A percentile compares a stretch with the other conserved stretches of the same genome.
Evolutionary conservation across 2,888 invertebrate species (phyloP).

Genomic region (Gymnocheta viridis): DNA sequence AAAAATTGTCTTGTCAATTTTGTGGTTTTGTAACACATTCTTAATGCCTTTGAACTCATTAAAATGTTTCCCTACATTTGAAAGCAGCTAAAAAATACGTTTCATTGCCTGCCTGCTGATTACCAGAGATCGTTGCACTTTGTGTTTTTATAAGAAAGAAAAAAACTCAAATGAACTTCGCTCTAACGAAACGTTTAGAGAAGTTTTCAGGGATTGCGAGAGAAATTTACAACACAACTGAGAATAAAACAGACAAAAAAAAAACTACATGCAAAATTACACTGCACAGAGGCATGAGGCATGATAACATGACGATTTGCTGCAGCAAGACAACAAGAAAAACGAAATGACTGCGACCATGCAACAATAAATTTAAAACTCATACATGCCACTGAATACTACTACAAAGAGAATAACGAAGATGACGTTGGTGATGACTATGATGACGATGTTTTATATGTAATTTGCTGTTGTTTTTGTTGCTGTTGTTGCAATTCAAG

Average conservation of each 20-base stretch:
- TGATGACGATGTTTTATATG: constrained; percentile 35
- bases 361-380: constrained; percentile 2
- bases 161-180: constrained; percentile 7
- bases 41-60: constrained; percentile 40
- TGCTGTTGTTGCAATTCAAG: constrained; percentile 43
- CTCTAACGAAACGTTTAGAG: constrained; percentile 1
- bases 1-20: background rate
- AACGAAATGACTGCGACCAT: background rate
- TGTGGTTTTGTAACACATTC: constrained; percentile 34
- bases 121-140: constrained; percentile 73
- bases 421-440: constrained; percentile 30
- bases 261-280: constrained; percentile 25
- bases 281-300: background rate
- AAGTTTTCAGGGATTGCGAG: constrained; percentile 1
- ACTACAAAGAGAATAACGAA: constrained; percentile 27
- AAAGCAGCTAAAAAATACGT: constrained; percentile 20
- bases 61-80: constrained; percentile 56
- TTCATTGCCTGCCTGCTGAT: constrained; percentile 54
- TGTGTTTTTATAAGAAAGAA: background rate
- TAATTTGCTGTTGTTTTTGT: constrained; percentile 27
- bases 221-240: constrained; percentile 19
- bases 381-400: background rate
- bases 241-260: constrained; percentile 28
- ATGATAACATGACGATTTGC: constrained; percentile 39
- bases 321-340: background rate